A percentile compares a stretch with the other conserved stretches of the same genome.
These are phyloP conservation scores for Craniophora ligustri DNA, from an alignment of 2,888 invertebrate species.

Conservation along the genomic window DNA sequence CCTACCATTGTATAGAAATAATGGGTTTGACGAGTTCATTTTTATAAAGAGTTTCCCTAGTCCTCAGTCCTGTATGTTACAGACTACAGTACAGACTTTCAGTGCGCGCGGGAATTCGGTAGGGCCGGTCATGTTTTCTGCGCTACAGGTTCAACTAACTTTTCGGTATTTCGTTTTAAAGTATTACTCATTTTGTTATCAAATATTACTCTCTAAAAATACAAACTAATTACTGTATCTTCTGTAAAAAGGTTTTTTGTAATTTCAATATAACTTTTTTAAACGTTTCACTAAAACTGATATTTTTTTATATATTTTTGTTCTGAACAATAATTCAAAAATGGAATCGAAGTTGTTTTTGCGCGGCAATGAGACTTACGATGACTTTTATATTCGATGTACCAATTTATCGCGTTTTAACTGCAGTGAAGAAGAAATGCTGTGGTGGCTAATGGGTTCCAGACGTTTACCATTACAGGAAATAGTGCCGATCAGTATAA, in stretches of 20 bases:
- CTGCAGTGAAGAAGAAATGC: conserved; percentile 89
- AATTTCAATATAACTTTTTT: background rate
- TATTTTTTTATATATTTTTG: conserved; percentile 1
- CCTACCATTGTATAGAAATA: background rate
- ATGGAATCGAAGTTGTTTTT: conserved; percentile 71
- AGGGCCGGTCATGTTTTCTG: conserved; percentile 40
- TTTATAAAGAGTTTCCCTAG: background rate
- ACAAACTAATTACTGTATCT: no score
- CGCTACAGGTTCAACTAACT: conserved; percentile 21
- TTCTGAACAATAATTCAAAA: conserved; percentile 22
- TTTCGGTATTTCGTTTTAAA: conserved; percentile 23
- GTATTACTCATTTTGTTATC: background rate
- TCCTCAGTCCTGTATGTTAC: conserved; percentile 23
- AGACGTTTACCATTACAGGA: conserved; percentile 88
- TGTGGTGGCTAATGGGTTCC: conserved; percentile 89
- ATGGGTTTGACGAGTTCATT: background rate
- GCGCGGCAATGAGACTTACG: conserved; percentile 76
- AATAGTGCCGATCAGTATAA: conserved; percentile 90
- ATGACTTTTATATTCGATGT: conserved; percentile 82
- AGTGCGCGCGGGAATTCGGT: conserved; percentile 47
- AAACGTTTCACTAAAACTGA: background rate
- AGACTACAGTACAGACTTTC: conserved; percentile 20
- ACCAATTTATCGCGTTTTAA: conserved; percentile 85
- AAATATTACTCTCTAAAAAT: no score
- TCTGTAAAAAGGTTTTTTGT: no score